phyloP scores from a whole-genome alignment of 2,888 invertebrate species.

The Chirona hameri region DNA sequence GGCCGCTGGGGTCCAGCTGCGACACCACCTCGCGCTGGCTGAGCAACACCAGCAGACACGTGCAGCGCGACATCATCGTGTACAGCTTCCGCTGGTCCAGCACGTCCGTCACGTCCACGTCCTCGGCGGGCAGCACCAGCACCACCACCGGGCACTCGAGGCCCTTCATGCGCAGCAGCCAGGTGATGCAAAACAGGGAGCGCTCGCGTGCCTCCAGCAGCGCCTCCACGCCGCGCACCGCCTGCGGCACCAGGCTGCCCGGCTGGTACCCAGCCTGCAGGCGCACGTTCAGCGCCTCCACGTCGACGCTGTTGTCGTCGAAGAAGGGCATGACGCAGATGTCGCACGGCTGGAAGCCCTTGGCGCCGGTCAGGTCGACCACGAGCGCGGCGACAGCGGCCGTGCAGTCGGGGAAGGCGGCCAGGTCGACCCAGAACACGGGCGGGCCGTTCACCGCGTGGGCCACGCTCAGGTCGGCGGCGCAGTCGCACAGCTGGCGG shows the following conservation, averaged over 20 bases:
- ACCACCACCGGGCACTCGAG: constrained; percentile 24
- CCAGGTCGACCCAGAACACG: constrained; percentile 24
- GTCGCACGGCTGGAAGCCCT: constrained; percentile 12
- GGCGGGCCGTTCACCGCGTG: constrained; percentile 8
- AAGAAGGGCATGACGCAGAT: constrained; percentile 24
- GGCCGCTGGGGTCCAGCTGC: background rate
- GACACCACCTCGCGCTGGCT: background rate
- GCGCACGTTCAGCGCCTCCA: constrained; percentile 3
- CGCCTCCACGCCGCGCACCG: constrained; percentile 22
- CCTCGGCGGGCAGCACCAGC: constrained; percentile 22
- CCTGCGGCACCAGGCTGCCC: constrained; percentile 23
- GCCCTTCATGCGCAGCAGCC: constrained; percentile 26
- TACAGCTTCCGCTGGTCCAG: constrained; percentile 24
- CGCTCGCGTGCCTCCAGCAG: background rate
- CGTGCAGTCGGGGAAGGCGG: constrained; percentile 1
- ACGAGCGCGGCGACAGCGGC: constrained; percentile 10
- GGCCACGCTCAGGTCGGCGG: constrained; percentile 13
- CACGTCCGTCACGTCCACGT: constrained; percentile 26
- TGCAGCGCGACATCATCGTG: constrained; percentile 28
- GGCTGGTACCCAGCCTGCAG: constrained; percentile 4
- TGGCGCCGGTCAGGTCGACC: constrained; percentile 24
- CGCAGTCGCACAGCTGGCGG: constrained; percentile 5
- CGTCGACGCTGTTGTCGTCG: constrained; percentile 27
- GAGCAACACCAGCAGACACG: constrained; percentile 22
- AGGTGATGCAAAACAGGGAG: constrained; percentile 12